Percentiles rank a stretch among this genome's conserved stretches.
These are phyloP conservation scores for Decapterus maruadsi DNA, from an alignment of 2,797 vertebrate genomes.

Conservation along the genomic window DNA sequence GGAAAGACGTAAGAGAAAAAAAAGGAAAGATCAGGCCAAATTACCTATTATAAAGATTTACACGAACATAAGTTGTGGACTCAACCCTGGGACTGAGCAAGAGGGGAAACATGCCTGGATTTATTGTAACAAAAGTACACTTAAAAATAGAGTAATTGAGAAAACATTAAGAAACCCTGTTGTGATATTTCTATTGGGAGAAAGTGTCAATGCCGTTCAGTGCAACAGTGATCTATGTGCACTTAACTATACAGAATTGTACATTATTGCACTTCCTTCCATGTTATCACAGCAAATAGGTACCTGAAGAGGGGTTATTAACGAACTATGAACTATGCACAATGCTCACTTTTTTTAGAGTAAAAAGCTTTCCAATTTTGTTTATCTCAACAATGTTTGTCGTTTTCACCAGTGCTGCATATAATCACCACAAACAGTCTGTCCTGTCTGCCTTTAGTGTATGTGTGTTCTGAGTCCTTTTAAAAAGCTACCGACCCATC, in stretches of 20 bases:
- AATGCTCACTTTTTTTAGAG: constrained; percentile 88
- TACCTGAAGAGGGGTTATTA: constrained; percentile 79
- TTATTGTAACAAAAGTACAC: constrained; percentile 83
- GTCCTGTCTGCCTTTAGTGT: constrained; percentile 80
- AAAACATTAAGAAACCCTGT: constrained; percentile 76
- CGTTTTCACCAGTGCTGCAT: constrained; percentile 82
- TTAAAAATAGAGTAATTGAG: constrained; percentile 77
- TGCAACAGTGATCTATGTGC: constrained; percentile 88
- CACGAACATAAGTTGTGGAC: constrained; percentile 80
- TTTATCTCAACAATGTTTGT: constrained; percentile 78
- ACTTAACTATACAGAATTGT: constrained; percentile 84
- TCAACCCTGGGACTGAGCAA: constrained; percentile 82
- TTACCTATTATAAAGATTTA: constrained; percentile 78
- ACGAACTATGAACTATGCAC: constrained; percentile 89
- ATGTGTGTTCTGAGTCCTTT: constrained; percentile 77
- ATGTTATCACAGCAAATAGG: constrained; percentile 86
- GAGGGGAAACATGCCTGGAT: constrained; percentile 71
- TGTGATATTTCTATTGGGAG: constrained; percentile 83
- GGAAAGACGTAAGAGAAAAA: constrained; percentile 64
- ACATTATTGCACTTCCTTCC: constrained; percentile 87
- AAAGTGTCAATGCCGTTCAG: constrained; percentile 83
- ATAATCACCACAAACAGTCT: constrained; percentile 79
- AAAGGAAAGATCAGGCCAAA: constrained; percentile 73
- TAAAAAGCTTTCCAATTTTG: constrained; percentile 82
- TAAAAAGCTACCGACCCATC: constrained; percentile 72